phyloP scores from a whole-genome alignment of 2,113 vertebrate genomes.

The Hirundichthys speculiger region DNA sequence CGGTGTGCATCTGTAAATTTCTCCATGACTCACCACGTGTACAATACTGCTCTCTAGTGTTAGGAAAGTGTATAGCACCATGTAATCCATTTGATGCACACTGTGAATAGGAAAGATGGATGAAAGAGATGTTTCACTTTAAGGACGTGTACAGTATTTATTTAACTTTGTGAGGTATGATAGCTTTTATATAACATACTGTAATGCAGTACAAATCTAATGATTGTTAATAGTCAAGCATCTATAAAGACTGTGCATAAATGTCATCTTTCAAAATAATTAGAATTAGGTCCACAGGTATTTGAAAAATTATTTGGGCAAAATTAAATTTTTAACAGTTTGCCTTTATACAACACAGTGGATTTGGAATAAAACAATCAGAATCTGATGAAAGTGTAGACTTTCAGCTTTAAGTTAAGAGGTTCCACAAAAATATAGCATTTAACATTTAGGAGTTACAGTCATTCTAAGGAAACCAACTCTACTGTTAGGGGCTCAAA shows the following conservation, averaged over 20 bases:
- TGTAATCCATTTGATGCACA: slow-evolving; percentile 57
- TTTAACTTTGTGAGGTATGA: slow-evolving; percentile 73
- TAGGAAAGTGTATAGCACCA: slow-evolving; percentile 58
- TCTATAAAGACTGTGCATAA: slow-evolving; percentile 36
- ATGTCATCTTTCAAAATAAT: no score
- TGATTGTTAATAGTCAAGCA: slow-evolving; percentile 54
- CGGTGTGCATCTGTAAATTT: slow-evolving; percentile 16
- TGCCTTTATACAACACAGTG: no score
- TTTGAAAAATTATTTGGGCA: no score
- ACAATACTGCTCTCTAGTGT: slow-evolving; percentile 70
- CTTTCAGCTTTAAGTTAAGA: no score
- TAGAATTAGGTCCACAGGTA: slow-evolving; percentile 37
- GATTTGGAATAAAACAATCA: no score
- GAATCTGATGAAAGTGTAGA: no score
- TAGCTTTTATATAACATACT: slow-evolving; percentile 67
- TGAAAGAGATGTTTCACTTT: slow-evolving; percentile 39
- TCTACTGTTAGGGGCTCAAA: no score
- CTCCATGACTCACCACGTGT: slow-evolving; percentile 44
- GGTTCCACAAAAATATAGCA: no score
- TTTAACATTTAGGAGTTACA: no score
- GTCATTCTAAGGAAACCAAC: no score
- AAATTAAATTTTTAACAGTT: no score
- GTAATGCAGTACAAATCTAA: slow-evolving; percentile 36
- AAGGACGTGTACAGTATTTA: slow-evolving; percentile 81
- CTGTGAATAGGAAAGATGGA: slow-evolving; percentile 53